Evolutionary conservation across 1,140 invertebrate species (phyloP).

Genomic region (Piezodorus guildinii): DNA sequence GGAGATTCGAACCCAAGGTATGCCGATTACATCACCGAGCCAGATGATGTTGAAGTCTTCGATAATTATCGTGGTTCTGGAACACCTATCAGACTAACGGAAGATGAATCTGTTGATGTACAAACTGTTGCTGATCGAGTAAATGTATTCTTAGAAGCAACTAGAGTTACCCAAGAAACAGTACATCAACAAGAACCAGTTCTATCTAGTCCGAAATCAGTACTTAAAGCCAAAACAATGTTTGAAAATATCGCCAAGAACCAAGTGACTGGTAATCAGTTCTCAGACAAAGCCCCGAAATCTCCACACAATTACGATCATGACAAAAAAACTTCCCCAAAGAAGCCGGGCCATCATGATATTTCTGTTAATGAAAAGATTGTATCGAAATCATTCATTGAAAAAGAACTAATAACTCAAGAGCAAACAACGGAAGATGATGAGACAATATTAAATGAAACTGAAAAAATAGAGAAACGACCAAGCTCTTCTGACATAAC

Average conservation of each 20-base stretch:
- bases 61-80: constrained; percentile 23
- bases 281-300: too few relatives aligned
- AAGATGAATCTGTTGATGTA: constrained; percentile 33
- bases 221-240: constrained; percentile 49
- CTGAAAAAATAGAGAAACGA: background rate
- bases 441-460: background rate
- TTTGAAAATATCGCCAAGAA: constrained; percentile 48
- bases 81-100: constrained; percentile 27
- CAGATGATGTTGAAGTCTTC: constrained; percentile 42
- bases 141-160: constrained; percentile 38
- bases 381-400: background rate
- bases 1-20: constrained; percentile 44
- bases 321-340: background rate
- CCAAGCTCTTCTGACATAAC: background rate
- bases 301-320: too few relatives aligned
- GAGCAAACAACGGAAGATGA: background rate
- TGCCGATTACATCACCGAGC: constrained; percentile 56
- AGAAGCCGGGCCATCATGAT: background rate
- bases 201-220: constrained; percentile 35
- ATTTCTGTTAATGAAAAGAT: background rate
- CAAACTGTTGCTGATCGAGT: constrained; percentile 42
- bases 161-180: constrained; percentile 41
- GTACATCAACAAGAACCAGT: constrained; percentile 24
- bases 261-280: constrained; percentile 14
- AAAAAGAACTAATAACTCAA: background rate